These are phyloP conservation scores for Tortrix viridana DNA, from an alignment of 2,888 invertebrate genomes.

Conservation along the genomic window DNA sequence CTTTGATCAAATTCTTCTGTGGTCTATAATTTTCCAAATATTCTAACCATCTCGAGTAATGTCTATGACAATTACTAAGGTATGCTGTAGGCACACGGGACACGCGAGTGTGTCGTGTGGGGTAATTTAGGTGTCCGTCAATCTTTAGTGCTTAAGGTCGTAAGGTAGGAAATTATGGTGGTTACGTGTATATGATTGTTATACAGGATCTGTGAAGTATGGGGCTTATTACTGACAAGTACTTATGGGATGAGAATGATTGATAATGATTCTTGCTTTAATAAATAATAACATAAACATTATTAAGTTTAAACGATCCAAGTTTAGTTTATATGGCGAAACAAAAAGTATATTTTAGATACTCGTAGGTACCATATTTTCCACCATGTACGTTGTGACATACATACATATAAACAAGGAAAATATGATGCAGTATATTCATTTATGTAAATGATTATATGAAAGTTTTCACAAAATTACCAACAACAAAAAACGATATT, in stretches of 20 bases:
- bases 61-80: slow-evolving; percentile 56
- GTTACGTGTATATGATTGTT: slow-evolving; percentile 27
- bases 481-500: no score
- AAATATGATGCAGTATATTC: no score
- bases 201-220: slow-evolving; percentile 36
- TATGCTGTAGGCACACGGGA: slow-evolving; percentile 42
- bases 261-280: slow-evolving; percentile 6
- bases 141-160: slow-evolving; percentile 19
- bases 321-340: no score
- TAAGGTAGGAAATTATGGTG: slow-evolving; percentile 29
- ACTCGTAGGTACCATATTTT: not conserved
- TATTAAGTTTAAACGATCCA: no score
- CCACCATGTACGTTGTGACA: no score
- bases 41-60: slow-evolving; percentile 49
- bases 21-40: slow-evolving; percentile 60
- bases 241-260: slow-evolving; percentile 12
- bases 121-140: slow-evolving; percentile 36
- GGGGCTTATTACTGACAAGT: slow-evolving; percentile 30
- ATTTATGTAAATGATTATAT: no score
- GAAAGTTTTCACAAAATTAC: no score
- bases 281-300: slow-evolving; percentile 3
- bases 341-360: not conserved
- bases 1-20: slow-evolving; percentile 38
- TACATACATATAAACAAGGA: no score
- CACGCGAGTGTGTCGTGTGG: slow-evolving; percentile 36